Evolutionary conservation across 1,140 invertebrate species (phyloP).

Genomic region (Drosophila grimshawi): DNA sequence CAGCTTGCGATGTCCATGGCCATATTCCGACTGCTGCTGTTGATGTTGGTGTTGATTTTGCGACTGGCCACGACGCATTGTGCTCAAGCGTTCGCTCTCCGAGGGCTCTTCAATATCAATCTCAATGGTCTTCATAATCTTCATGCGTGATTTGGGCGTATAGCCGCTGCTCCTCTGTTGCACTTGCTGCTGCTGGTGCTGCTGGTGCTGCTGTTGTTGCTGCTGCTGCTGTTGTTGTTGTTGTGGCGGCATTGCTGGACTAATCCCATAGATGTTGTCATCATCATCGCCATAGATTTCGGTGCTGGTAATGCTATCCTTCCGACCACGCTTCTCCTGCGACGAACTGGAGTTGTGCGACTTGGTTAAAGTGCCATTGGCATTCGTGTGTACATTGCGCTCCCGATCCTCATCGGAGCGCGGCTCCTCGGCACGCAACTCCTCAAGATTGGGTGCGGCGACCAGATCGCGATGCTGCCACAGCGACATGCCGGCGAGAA

Average conservation of each 20-base stretch:
- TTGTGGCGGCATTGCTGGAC: slow-evolving; percentile 52
- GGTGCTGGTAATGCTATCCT: slow-evolving; percentile 79
- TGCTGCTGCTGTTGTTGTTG: slow-evolving; percentile 49
- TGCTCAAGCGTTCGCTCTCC: slow-evolving; percentile 69
- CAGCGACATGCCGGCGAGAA: slow-evolving; percentile 92
- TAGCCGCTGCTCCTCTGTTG: slow-evolving; percentile 59
- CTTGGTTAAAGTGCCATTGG: slow-evolving; percentile 67
- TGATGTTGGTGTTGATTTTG: slow-evolving; percentile 26
- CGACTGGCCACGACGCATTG: slow-evolving; percentile 64
- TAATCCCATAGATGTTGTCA: slow-evolving; percentile 79
- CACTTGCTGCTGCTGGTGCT: slow-evolving; percentile 32
- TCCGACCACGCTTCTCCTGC: slow-evolving; percentile 73
- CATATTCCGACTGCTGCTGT: slow-evolving; percentile 39
- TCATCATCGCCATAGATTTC: slow-evolving; percentile 77
- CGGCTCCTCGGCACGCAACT: slow-evolving; percentile 82
- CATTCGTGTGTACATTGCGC: slow-evolving; percentile 33
- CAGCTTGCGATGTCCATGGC: slow-evolving; percentile 56
- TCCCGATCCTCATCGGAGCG: slow-evolving; percentile 84
- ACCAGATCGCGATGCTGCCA: slow-evolving; percentile 94
- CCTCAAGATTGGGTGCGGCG: slow-evolving; percentile 84
- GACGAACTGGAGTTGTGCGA: slow-evolving; percentile 76
- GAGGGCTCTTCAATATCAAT: slow-evolving; percentile 81
- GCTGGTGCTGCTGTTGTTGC: slow-evolving; percentile 25
- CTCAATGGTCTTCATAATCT: slow-evolving; percentile 84
- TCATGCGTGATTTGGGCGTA: slow-evolving; percentile 82